phyloP scores from a whole-genome alignment of 2,113 vertebrate species.

The Noctilio leporinus region DNA sequence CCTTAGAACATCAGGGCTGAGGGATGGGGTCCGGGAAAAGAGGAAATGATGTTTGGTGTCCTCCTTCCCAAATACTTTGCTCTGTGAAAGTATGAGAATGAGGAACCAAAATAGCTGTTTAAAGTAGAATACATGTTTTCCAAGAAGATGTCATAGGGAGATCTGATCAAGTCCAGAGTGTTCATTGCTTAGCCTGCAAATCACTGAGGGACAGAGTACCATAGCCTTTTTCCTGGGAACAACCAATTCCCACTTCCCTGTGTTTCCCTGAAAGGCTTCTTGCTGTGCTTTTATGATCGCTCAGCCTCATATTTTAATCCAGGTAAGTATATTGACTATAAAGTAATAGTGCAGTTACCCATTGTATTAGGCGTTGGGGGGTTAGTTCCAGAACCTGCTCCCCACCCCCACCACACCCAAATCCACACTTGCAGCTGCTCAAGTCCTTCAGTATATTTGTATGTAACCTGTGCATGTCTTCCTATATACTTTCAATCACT shows the following conservation, averaged over 20 bases:
- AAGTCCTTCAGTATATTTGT: too few relatives aligned
- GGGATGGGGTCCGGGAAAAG: not conserved
- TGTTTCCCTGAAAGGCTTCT: not conserved
- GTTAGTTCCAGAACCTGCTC: not conserved
- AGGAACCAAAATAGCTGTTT: not conserved
- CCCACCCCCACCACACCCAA: not conserved
- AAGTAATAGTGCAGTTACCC: not conserved
- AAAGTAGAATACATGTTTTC: not conserved
- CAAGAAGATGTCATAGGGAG: not conserved
- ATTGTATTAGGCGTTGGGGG: not conserved
- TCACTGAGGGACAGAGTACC: not conserved
- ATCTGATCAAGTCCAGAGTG: not conserved
- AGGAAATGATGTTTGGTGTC: not conserved
- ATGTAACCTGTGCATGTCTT: too few relatives aligned
- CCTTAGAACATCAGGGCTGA: not conserved
- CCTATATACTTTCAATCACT: not conserved
- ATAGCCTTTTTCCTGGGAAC: not conserved
- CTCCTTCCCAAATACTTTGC: not conserved
- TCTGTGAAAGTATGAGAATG: not conserved
- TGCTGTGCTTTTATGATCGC: not conserved
- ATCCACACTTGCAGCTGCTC: too few relatives aligned
- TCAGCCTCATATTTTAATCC: constrained; percentile 2
- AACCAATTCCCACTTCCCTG: not conserved
- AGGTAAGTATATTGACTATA: not conserved
- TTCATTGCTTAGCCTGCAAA: not conserved